Evolutionary conservation across 2,888 invertebrate genomes (phyloP).

Genomic region (Anthrax anthrax): DNA sequence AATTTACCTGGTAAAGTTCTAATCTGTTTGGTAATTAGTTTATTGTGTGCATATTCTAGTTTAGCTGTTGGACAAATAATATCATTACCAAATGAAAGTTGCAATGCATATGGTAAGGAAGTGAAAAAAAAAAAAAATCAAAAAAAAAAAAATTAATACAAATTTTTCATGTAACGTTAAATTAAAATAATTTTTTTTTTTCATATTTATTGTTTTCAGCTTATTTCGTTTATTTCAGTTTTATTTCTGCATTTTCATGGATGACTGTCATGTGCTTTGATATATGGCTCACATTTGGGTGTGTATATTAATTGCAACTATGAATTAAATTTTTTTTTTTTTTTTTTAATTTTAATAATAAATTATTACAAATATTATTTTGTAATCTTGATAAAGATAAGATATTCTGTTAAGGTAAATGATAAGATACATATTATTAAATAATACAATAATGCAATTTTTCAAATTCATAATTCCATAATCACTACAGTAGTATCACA

Average conservation of each 20-base stretch:
- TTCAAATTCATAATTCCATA: too few species aligned
- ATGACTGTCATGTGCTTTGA: slow-evolving; percentile 68
- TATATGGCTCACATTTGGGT: slow-evolving; percentile 73
- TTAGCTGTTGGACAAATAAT: slow-evolving; percentile 42
- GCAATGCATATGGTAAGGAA: slow-evolving; percentile 40
- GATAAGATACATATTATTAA: too few species aligned
- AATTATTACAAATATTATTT: too few species aligned
- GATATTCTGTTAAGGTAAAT: too few species aligned
- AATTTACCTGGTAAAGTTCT: slow-evolving; percentile 62
- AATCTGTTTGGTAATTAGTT: slow-evolving; percentile 52
- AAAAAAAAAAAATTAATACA: neutral
- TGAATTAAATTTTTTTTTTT: too few species aligned
- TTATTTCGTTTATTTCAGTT: slow-evolving; percentile 50
- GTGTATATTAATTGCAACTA: too few species aligned
- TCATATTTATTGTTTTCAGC: slow-evolving; percentile 39
- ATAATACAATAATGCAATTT: too few species aligned
- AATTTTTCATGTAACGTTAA: too few species aligned
- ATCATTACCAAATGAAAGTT: slow-evolving; percentile 32
- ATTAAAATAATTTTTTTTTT: slow-evolving; percentile 1
- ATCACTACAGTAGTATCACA: too few species aligned
- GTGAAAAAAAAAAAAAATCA: neutral
- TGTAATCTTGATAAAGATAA: too few species aligned
- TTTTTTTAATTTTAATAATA: too few species aligned
- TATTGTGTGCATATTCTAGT: slow-evolving; percentile 49
- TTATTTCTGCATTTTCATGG: slow-evolving; percentile 60